These are phyloP conservation scores for Recurvirostra avosetta DNA, from an alignment of 2,113 vertebrate species.

Conservation along the genomic window DNA sequence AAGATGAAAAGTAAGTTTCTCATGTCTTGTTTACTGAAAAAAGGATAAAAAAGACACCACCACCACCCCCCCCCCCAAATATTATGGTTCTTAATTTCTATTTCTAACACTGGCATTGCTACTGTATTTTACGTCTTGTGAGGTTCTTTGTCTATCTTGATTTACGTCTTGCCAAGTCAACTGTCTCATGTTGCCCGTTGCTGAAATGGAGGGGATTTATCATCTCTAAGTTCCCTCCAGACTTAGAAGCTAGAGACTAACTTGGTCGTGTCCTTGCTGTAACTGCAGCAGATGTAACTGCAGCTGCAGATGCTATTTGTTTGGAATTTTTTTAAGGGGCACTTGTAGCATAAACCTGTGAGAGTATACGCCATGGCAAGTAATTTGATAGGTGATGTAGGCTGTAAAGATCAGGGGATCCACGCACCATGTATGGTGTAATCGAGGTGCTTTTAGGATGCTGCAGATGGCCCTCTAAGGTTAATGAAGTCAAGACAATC, in stretches of 20 bases:
- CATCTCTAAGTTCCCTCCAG: background rate
- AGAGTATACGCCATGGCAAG: background rate
- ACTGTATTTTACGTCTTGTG: background rate
- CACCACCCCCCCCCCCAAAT: too few relatives aligned
- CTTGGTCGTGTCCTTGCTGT: background rate
- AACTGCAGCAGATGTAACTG: too few relatives aligned
- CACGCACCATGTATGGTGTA: accelerated
- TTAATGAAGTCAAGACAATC: background rate
- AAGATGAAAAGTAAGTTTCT: background rate
- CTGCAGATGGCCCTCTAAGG: background rate
- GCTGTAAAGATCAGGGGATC: background rate
- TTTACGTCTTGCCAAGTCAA: background rate
- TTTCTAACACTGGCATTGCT: background rate
- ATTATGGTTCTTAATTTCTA: background rate
- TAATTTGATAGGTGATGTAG: background rate
- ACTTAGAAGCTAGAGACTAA: background rate
- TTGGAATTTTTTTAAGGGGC: background rate
- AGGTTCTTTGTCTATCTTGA: background rate
- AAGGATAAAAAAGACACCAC: background rate
- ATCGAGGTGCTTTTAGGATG: background rate
- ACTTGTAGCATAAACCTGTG: background rate
- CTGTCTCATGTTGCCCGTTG: background rate
- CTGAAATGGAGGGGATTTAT: background rate
- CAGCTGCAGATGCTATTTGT: background rate
- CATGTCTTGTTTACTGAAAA: background rate